Conservation (phyloP, 2,113 vertebrate species). For the Psittacus erithacus region DNA sequence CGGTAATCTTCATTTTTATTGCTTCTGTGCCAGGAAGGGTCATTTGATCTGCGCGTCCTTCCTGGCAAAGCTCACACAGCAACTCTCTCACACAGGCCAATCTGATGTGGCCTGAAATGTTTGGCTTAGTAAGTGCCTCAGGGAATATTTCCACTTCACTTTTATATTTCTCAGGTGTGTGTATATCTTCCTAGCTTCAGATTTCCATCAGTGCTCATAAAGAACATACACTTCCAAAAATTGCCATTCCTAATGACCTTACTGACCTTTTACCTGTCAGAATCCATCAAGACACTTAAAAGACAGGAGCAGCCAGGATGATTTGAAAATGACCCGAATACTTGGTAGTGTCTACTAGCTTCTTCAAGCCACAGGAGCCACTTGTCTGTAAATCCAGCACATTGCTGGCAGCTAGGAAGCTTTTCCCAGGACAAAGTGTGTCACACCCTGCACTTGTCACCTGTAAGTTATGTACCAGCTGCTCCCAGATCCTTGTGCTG, state of each 20-base stretch:
- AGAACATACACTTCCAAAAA: background rate
- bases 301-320: background rate
- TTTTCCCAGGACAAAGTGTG: background rate
- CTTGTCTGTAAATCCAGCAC: background rate
- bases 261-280: background rate
- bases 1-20: background rate
- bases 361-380: background rate
- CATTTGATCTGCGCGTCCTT: background rate
- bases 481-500: background rate
- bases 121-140: background rate
- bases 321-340: background rate
- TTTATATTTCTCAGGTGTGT: background rate
- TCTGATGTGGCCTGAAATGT: background rate
- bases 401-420: background rate
- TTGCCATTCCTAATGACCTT: background rate
- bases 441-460: background rate
- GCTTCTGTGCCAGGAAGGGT: background rate
- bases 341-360: background rate
- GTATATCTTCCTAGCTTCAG: background rate
- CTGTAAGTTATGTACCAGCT: background rate
- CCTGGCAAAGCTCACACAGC: accelerated
- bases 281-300: background rate
- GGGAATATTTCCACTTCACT: background rate
- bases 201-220: background rate
- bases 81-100: background rate